Evolutionary conservation across 2,797 vertebrate genomes (phyloP), one percentile per base, ranked within the genome.

Genomic region (Meriones psammophilus): DNA sequence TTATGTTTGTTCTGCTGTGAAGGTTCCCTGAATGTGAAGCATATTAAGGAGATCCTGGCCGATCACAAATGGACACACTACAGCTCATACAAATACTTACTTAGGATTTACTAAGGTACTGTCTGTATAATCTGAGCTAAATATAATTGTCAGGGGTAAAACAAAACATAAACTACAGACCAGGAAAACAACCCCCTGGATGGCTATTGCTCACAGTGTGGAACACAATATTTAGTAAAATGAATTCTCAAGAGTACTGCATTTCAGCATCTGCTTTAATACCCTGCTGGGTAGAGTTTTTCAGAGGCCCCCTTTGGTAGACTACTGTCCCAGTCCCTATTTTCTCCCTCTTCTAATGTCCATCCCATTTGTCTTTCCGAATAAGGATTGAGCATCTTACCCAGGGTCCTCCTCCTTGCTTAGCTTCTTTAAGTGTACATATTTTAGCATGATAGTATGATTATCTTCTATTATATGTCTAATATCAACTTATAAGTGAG

Each of bases 121-220:
- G 42, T 88, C 91, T 87, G 58, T 12, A 33, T 64, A 89, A 69
- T 69, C 17, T 89, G 96, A 87, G 17, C 33, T 93, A 94, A 80
- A 80, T 8, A 54, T 9, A 87, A 95, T 14, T 2, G 20, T 5
- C 22, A 92, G 14, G 8, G 33, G 64, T 54, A 58, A 69, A 36
- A 68, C 36, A 39, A 94, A 68, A 80, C 4, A 83, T 33, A 92
- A 50, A 13, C 8, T 46, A 54, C n/a, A 84, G 14, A 39, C 56
- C 12, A 81, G 58, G 3, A 36, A 60, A 81, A 60, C 18, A 80
- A 60, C 54, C 0, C 58, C 76, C 13, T 20, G 54, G 88, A 24
- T 18, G 88, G 30, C 20, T 92, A 10, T 24, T 24, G 78, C 10
- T 80, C 54, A 80, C 33, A 13, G 2, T 58, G 26, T 60, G 10